Conservation (phyloP, 2,797 vertebrate genomes). For the Sandelia bainsii region DNA sequence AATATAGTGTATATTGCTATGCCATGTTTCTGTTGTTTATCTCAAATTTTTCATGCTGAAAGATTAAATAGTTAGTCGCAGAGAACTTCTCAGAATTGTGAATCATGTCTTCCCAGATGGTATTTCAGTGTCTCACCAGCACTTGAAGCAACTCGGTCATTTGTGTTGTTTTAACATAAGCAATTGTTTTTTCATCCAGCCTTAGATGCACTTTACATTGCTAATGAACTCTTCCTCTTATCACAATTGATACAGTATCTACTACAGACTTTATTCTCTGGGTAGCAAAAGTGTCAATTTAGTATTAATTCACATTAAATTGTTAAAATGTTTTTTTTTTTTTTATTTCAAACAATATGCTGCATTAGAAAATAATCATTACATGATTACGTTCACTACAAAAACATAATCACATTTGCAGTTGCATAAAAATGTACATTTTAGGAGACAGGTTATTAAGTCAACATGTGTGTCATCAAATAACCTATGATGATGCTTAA, state of each 20-base stretch:
- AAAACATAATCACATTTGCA: no score
- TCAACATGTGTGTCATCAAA: slow-evolving; percentile 20
- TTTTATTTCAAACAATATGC: no score
- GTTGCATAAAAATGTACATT: no score
- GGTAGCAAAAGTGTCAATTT: background rate
- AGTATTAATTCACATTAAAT: background rate
- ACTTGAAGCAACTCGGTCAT: background rate
- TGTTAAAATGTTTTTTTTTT: no score
- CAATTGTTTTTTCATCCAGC: slow-evolving; percentile 22
- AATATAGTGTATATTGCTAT: background rate
- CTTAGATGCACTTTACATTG: slow-evolving; percentile 65
- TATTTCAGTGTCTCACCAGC: background rate
- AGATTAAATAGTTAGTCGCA: background rate
- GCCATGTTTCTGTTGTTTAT: background rate
- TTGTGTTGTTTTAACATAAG: background rate
- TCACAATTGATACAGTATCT: slow-evolving; percentile 50
- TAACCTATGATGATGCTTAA: background rate
- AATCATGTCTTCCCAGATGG: background rate
- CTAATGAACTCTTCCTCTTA: slow-evolving; percentile 65
- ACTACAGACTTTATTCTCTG: slow-evolving; percentile 28
- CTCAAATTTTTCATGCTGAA: background rate
- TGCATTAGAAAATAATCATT: no score
- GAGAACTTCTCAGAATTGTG: background rate
- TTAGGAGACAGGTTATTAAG: background rate
- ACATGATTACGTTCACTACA: no score